A percentile compares a stretch with the other conserved stretches of the same genome.
Conservation (phyloP, 2,888 invertebrate genomes). For the Eupithecia tripunctaria region DNA sequence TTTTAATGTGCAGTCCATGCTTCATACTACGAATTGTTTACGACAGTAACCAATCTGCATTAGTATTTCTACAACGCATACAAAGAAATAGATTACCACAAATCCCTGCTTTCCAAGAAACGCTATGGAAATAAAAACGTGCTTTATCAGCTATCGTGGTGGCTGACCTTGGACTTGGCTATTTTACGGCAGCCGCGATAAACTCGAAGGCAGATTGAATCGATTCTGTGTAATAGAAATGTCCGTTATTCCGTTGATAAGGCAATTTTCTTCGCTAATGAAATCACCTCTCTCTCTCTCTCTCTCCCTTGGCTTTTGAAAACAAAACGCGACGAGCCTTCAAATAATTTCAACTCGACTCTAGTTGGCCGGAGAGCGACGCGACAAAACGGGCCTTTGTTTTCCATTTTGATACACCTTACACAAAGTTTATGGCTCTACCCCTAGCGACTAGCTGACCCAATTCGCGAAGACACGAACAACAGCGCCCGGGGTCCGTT, state of each 20-base stretch:
- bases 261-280: background rate
- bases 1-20: conserved; percentile 56
- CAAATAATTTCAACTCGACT: background rate
- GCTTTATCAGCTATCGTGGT: background rate
- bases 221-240: conserved; percentile 15
- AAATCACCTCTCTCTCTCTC: background rate
- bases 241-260: background rate
- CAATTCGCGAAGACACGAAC: conserved; percentile 47
- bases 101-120: background rate
- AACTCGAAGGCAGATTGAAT: conserved; percentile 25
- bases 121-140: conserved; percentile 3
- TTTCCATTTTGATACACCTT: conserved; percentile 30
- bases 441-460: conserved; percentile 40
- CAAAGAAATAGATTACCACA: background rate
- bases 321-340: background rate
- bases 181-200: conserved; percentile 37
- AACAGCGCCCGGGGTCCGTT: conserved; percentile 55
- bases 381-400: conserved; percentile 35
- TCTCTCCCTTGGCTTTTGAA: background rate
- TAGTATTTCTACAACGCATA: background rate
- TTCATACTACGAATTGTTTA: conserved; percentile 54
- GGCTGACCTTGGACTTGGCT: conserved; percentile 49
- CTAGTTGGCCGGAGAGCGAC: background rate
- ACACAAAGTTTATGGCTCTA: conserved; percentile 37
- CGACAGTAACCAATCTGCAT: conserved; percentile 28